Conservation (phyloP, 2,113 vertebrate genomes). For the Danio rerio region DNA sequence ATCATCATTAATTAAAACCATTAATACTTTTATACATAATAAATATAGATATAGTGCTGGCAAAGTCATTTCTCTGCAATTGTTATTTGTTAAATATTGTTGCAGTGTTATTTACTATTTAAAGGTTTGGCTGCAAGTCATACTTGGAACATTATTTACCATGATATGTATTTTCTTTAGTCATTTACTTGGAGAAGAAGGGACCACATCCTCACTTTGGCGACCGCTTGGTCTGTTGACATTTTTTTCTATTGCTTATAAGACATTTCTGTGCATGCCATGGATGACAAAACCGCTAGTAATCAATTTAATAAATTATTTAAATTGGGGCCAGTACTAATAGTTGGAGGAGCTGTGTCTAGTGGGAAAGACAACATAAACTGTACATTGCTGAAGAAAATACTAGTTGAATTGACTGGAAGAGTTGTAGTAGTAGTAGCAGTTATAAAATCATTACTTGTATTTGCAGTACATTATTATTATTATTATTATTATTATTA, state of each 20-base stretch:
- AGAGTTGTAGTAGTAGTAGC: neutral
- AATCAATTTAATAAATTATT: conserved; percentile 4
- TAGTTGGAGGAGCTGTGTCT: neutral
- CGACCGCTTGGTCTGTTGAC: neutral
- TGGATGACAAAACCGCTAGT: neutral
- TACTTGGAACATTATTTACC: neutral
- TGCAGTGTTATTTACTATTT: neutral
- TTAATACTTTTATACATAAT: too few relatives aligned
- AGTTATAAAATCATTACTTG: neutral
- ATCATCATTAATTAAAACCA: too few relatives aligned
- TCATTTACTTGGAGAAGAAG: neutral
- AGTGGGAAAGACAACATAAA: neutral
- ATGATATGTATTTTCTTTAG: neutral
- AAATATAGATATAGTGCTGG: too few relatives aligned
- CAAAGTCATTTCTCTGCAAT: neutral
- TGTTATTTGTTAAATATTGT: neutral
- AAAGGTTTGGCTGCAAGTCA: neutral
- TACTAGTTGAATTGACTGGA: neutral
- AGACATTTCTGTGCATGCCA: neutral
- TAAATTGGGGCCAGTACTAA: neutral
- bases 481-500: too few relatives aligned
- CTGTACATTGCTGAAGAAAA: neutral
- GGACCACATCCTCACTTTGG: conserved; percentile 4
- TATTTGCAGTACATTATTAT: too few relatives aligned
- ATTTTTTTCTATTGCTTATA: neutral